These are phyloP conservation scores for Grantiella picta DNA, from an alignment of 2,113 vertebrate species.

Conservation along the genomic window DNA sequence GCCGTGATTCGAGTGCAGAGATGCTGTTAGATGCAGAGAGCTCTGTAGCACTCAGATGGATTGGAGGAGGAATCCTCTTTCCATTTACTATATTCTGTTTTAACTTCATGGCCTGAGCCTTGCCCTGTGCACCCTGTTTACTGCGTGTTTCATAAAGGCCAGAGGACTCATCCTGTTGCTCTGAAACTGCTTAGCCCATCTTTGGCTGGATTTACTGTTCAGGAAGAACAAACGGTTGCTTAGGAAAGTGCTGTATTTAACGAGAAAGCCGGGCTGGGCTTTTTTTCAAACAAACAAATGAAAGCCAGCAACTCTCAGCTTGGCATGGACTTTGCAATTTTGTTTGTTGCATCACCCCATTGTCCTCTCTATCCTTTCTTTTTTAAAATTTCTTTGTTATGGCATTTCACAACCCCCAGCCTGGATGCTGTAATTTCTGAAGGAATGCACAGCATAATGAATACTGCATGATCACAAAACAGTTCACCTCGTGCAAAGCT, in stretches of 20 bases:
- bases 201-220: neutral
- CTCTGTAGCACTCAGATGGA: neutral
- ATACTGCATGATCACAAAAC: neutral
- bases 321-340: neutral
- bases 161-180: slow-evolving; percentile 24
- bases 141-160: slow-evolving; percentile 36
- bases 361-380: neutral
- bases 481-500: neutral
- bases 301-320: neutral
- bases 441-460: neutral
- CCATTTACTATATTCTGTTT: neutral
- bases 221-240: slow-evolving; percentile 3
- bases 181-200: neutral
- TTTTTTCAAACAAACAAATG: slow-evolving; percentile 30
- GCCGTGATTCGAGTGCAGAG: neutral
- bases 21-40: neutral
- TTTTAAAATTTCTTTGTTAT: neutral
- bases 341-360: neutral
- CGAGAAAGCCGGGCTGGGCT: neutral
- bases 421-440: neutral
- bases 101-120: neutral
- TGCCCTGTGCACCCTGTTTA: neutral
- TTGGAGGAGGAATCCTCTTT: neutral
- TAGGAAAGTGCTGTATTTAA: neutral
- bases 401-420: neutral